Evolutionary conservation across 2,888 invertebrate species (phyloP).

Genomic region (Tribolium freemani): DNA sequence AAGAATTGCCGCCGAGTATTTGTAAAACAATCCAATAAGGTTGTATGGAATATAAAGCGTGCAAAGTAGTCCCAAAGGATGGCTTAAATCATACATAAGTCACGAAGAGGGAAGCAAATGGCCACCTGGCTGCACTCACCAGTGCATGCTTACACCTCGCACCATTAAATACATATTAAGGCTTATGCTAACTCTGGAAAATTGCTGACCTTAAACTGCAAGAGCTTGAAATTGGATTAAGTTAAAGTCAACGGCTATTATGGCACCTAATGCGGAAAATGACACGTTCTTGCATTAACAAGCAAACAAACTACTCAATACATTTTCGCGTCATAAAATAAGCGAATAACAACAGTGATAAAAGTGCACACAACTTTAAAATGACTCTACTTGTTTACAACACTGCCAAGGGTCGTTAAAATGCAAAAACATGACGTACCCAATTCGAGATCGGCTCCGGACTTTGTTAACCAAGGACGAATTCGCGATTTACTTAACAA

Average conservation of each 20-base stretch:
- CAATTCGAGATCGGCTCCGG: no score
- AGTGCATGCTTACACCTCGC: conserved; percentile 21
- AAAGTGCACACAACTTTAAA: no score
- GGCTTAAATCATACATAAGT: conserved; percentile 31
- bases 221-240: conserved; percentile 27
- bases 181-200: conserved; percentile 17
- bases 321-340: no score
- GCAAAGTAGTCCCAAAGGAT: conserved; percentile 12
- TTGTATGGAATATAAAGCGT: conserved; percentile 25
- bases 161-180: conserved; percentile 26
- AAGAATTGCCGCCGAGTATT: conserved; percentile 7
- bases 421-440: no score
- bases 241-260: conserved; percentile 6
- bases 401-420: no score
- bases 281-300: neutral
- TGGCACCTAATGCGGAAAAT: neutral
- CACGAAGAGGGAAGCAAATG: conserved; percentile 8
- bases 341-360: no score
- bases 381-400: no score
- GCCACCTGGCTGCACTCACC: conserved; percentile 14
- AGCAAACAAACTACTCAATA: neutral
- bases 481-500: no score
- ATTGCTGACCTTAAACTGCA: conserved; percentile 14
- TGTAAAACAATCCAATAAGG: conserved; percentile 31
- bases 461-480: no score